Evolutionary conservation across 2,797 vertebrate species (phyloP).

Genomic region (Hippoglossus hippoglossus): DNA sequence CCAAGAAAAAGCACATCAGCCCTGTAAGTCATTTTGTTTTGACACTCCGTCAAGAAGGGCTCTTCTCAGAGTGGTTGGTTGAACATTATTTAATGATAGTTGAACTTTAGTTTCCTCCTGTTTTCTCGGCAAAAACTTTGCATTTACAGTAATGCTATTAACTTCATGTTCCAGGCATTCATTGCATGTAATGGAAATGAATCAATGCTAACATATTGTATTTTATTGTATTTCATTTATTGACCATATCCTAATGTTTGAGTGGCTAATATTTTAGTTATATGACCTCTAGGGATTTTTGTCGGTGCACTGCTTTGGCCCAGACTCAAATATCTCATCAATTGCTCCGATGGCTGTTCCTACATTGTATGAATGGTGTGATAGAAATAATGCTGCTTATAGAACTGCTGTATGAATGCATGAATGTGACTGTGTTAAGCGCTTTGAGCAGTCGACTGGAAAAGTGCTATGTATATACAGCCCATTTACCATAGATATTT

Average conservation of each 20-base stretch:
- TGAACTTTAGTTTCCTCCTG: neutral
- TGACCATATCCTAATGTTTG: neutral
- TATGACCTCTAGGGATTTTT: neutral
- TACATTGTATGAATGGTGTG: too few species aligned
- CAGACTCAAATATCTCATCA: neutral
- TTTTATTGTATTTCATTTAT: neutral
- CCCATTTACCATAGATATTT: too few species aligned
- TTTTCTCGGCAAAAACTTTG: neutral
- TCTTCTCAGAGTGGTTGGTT: slow-evolving; percentile 5
- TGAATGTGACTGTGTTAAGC: too few species aligned
- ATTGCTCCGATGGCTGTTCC: too few species aligned
- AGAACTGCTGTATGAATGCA: too few species aligned
- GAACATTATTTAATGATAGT: slow-evolving; percentile 5
- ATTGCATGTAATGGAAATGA: too few species aligned
- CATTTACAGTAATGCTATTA: neutral
- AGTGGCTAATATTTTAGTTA: neutral
- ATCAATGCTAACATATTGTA: neutral
- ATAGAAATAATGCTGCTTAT: too few species aligned
- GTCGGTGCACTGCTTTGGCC: neutral
- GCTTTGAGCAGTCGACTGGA: too few species aligned
- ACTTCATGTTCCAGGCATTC: neutral
- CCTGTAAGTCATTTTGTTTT: slow-evolving; percentile 23
- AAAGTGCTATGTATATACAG: too few species aligned
- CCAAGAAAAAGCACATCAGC: slow-evolving; percentile 5
- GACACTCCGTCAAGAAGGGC: slow-evolving; percentile 14